A percentile compares a stretch with the other conserved stretches of the same genome.
Evolutionary conservation across 2,113 vertebrate genomes (phyloP).

Genomic region (Isurus oxyrinchus): DNA sequence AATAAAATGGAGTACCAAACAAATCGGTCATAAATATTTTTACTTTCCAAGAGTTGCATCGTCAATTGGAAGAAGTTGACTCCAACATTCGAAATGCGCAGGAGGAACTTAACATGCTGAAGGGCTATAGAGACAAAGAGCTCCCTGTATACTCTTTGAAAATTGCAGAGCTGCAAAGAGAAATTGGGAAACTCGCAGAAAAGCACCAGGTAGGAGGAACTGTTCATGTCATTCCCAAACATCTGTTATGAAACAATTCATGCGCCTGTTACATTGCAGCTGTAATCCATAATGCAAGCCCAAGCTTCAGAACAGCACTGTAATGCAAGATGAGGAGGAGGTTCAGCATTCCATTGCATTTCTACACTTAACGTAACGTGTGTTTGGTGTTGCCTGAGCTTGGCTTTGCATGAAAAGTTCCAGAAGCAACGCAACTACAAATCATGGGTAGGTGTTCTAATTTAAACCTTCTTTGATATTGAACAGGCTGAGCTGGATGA

Average conservation of each 20-base stretch:
- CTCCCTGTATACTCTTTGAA: conserved; percentile 28
- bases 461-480: neutral
- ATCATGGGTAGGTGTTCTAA: neutral
- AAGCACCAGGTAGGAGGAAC: conserved; percentile 46
- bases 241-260: neutral
- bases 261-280: neutral
- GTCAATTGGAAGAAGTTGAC: conserved; percentile 44
- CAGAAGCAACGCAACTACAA: neutral
- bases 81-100: conserved; percentile 39
- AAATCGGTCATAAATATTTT: neutral
- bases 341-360: neutral
- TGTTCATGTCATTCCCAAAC: neutral
- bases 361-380: neutral
- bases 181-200: conserved; percentile 44
- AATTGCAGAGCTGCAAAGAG: conserved; percentile 39
- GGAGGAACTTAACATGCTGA: conserved; percentile 42
- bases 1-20: neutral
- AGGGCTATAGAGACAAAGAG: conserved; percentile 43
- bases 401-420: neutral
- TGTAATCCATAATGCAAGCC: neutral
- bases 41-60: conserved; percentile 44
- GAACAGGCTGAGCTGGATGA: neutral
- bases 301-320: neutral
- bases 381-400: neutral
- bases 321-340: neutral